phyloP scores from a whole-genome alignment of 2,797 vertebrate genomes.

The Hyperoplus immaculatus region DNA sequence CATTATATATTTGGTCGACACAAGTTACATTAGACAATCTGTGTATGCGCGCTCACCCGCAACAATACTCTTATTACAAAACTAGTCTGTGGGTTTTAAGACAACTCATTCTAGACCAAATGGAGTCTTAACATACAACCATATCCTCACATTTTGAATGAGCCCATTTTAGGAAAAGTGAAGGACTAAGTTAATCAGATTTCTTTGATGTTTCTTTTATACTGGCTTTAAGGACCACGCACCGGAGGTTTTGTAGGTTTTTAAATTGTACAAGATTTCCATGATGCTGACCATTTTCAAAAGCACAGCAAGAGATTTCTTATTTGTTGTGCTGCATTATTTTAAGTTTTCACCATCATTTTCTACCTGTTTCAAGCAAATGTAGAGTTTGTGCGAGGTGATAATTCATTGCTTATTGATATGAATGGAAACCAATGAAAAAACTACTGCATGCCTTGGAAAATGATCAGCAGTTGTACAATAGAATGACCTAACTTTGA shows the following conservation, averaged over 20 bases:
- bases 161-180: background rate
- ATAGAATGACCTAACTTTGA: slow-evolving; percentile 11
- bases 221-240: too few relatives aligned
- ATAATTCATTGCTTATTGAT: background rate
- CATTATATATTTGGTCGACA: slow-evolving; percentile 62
- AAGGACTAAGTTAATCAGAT: background rate
- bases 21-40: slow-evolving; percentile 45
- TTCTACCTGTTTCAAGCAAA: background rate
- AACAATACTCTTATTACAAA: slow-evolving; percentile 60
- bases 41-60: slow-evolving; percentile 25
- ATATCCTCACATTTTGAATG: slow-evolving; percentile 21
- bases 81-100: slow-evolving; percentile 39
- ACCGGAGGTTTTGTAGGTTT: background rate
- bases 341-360: background rate
- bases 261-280: slow-evolving; percentile 3
- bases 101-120: slow-evolving; percentile 10
- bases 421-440: background rate
- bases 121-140: slow-evolving; percentile 17
- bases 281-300: slow-evolving; percentile 6
- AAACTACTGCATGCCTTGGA: background rate
- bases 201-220: background rate
- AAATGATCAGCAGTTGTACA: slow-evolving; percentile 12
- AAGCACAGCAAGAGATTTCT: background rate
- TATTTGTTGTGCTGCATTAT: background rate
- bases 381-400: background rate